Evolutionary conservation across 1,140 invertebrate species (phyloP).

Genomic region (Heliconius nattereri): DNA sequence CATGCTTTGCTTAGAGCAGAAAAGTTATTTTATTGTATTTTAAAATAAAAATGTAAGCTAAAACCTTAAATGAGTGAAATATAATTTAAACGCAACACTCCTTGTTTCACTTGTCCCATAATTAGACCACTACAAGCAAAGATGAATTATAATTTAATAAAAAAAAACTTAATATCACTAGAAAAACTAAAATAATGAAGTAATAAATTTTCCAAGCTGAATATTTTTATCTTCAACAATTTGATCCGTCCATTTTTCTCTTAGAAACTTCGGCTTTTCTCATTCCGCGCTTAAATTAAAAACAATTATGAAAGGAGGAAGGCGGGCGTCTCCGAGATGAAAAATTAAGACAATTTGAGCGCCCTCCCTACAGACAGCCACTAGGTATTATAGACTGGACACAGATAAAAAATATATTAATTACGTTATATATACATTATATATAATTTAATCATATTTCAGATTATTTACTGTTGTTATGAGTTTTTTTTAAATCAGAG

Average conservation of each 20-base stretch:
- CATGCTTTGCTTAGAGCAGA: too few species aligned
- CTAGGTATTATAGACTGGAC: slow-evolving; percentile 41
- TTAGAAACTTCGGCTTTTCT: slow-evolving; percentile 63
- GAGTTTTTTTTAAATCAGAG: too few species aligned
- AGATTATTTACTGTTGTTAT: too few species aligned
- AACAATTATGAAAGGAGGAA: slow-evolving; percentile 69
- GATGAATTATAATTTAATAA: background rate
- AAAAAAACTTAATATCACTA: background rate
- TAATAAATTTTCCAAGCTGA: background rate
- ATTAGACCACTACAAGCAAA: too few species aligned
- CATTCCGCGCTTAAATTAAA: slow-evolving; percentile 75
- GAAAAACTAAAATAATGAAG: background rate
- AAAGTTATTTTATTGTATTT: too few species aligned
- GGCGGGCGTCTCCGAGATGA: slow-evolving; percentile 62
- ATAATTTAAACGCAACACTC: too few species aligned
- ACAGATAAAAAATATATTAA: slow-evolving; percentile 41
- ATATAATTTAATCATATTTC: background rate
- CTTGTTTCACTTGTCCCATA: too few species aligned
- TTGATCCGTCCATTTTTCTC: slow-evolving; percentile 57
- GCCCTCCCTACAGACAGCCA: slow-evolving; percentile 55
- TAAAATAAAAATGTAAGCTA: too few species aligned
- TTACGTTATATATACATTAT: background rate
- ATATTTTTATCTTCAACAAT: slow-evolving; percentile 38
- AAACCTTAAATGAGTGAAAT: too few species aligned
- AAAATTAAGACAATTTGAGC: slow-evolving; percentile 79